Evolutionary conservation across 2,797 vertebrate genomes (phyloP).

Genomic region (Sebastes trivittatus): DNA sequence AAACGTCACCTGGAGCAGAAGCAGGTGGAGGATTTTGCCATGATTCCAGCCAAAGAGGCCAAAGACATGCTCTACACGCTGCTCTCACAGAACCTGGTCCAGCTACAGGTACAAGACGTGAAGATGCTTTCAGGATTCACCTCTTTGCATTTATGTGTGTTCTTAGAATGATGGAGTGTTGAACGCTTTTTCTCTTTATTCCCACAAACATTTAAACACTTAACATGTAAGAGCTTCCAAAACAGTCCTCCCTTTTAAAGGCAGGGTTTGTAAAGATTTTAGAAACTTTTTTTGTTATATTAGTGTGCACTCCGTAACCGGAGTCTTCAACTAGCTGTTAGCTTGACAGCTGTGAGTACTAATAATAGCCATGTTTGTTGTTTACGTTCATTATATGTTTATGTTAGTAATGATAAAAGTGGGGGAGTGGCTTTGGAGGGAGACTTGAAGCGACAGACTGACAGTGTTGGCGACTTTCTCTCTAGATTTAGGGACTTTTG

Average conservation of each 20-base stretch:
- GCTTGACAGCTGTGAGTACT: too few species aligned
- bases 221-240: not conserved
- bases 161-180: not conserved
- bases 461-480: too few species aligned
- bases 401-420: too few species aligned
- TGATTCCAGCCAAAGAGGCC: slow-evolving; percentile 97
- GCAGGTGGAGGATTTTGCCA: slow-evolving; percentile 97
- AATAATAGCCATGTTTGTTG: too few species aligned
- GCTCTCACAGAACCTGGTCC: slow-evolving; percentile 91
- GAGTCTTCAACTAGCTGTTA: too few species aligned
- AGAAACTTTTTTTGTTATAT: too few species aligned
- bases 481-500: too few species aligned
- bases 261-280: too few species aligned
- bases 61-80: slow-evolving; percentile 97
- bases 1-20: slow-evolving; percentile 96
- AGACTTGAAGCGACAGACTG: too few species aligned
- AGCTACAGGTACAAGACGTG: slow-evolving; percentile 85
- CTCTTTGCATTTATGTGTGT: not conserved
- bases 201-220: not conserved
- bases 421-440: too few species aligned
- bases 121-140: not conserved
- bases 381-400: too few species aligned
- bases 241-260: not conserved
- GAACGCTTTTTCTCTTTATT: not conserved
- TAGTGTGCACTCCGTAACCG: accelerated